These are phyloP conservation scores for Mus pahari DNA, from an alignment of 2,113 vertebrate genomes.

Conservation along the genomic window DNA sequence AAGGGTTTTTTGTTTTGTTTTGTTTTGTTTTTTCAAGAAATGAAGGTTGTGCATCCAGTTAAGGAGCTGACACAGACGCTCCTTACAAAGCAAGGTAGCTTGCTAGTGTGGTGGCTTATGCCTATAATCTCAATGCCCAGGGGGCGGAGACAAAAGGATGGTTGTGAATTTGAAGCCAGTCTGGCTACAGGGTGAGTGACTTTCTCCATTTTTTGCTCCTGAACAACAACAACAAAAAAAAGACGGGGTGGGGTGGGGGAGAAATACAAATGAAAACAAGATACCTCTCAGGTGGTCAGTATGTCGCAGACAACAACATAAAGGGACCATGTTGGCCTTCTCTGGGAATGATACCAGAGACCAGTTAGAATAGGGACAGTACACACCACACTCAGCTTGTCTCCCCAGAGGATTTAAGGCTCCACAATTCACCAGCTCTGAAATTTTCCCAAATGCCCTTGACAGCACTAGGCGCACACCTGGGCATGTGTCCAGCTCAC, in stretches of 20 bases:
- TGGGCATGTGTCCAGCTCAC: constrained; percentile 56
- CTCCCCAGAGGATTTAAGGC: not conserved
- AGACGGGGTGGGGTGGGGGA: no score
- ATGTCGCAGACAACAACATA: not conserved
- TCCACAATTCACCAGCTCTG: not conserved
- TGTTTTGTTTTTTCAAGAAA: not conserved
- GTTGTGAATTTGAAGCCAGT: not conserved
- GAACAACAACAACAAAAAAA: no score
- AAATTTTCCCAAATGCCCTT: not conserved
- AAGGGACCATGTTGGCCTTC: not conserved
- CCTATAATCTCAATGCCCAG: not conserved
- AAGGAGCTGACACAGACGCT: not conserved
- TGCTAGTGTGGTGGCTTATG: not conserved
- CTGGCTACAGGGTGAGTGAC: not conserved
- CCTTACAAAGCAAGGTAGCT: not conserved
- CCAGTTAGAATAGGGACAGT: not conserved
- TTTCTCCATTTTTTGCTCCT: not conserved
- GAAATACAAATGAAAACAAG: not conserved
- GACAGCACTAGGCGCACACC: constrained; percentile 11
- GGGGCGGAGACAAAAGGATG: not conserved
- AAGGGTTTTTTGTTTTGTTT: not conserved
- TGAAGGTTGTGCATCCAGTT: not conserved
- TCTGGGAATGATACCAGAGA: not conserved
- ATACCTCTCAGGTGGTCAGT: not conserved
- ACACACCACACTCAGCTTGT: no score